Conservation (phyloP, 1,140 invertebrate species). For the Muscidifurax raptorellus region DNA sequence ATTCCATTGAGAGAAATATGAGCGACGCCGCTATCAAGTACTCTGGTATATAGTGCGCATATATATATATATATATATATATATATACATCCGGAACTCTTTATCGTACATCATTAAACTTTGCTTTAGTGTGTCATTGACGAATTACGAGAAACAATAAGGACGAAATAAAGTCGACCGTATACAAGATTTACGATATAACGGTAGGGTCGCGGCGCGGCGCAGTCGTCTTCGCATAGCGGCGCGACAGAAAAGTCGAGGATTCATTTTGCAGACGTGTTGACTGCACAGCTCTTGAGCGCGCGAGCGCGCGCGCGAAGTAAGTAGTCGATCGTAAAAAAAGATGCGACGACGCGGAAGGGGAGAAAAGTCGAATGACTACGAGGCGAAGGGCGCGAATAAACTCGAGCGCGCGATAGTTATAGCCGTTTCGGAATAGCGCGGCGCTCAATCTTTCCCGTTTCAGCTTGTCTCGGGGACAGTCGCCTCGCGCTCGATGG, state of each 20-base stretch:
- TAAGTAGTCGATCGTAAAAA: background rate
- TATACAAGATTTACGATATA: constrained; percentile 2
- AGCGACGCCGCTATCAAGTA: background rate
- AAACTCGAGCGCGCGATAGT: background rate
- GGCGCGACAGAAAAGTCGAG: background rate
- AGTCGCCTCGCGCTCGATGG: background rate
- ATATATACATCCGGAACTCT: background rate
- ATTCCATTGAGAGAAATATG: background rate
- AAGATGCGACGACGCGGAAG: background rate
- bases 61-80: too few relatives aligned
- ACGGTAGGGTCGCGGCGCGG: background rate
- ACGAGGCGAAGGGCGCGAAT: background rate
- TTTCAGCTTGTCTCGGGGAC: background rate
- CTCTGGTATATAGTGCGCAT: too few relatives aligned
- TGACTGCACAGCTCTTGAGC: background rate
- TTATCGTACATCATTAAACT: background rate
- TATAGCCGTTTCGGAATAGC: background rate
- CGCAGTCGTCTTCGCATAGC: too few relatives aligned
- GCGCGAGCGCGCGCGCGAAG: background rate
- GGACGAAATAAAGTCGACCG: background rate
- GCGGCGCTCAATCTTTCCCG: background rate
- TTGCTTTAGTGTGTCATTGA: background rate
- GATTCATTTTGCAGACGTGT: constrained; percentile 1
- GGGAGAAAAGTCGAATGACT: background rate
- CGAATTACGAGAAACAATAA: constrained; percentile 1